Evolutionary conservation across 2,888 invertebrate genomes (phyloP), one percentile per base, ranked within the genome.

Genomic region (Euzophera pinguis): DNA sequence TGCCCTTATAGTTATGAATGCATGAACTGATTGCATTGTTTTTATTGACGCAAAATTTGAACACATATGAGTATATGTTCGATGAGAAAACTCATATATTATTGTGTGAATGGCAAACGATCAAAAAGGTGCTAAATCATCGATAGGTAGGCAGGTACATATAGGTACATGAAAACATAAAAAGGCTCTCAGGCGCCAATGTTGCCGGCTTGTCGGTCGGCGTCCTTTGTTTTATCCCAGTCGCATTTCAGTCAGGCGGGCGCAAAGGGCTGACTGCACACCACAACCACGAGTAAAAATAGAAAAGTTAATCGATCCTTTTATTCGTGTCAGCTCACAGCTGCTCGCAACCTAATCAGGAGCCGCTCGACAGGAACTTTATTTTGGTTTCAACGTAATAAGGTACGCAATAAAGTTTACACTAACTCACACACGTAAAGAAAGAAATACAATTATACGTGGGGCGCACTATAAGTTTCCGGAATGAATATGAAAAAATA

Each of bases 281-380:
- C 61, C 63, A 74, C 75, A 69, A 75, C 73, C 74, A 71, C 63
- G 78, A 69, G 75, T 88, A 88, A 84, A 89, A 88, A 90, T 90
- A 90, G 89, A 87, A 45, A 45, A 81, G 75, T 75, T 81, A 84
- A 90, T 89, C 89, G 89, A 89, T 89, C 79, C 79, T 75, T 77
- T 82, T 82, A 86, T 84, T 80, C 74, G 82, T 84, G 88, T 87
- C 86, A 87, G 22, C 22, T 22, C 22, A 22, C 22, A 22, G 75
- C 78, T 77, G 78, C 64, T 79, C 71, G 69, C 74, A 73, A 77
- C 70, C 69, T 73, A 69, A 73, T 71, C 73, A 71, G 70, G 65
- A 67, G 56, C 57, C 53, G 47, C 51, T 54, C 57, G 50, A 59
- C 57, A 60, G 55, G 56, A 57, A 60, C 55, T 49, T 37, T 48